A percentile compares a stretch with the other conserved stretches of the same genome.
Conservation (phyloP, 1,140 invertebrate species). For the Drosophila tani region DNA sequence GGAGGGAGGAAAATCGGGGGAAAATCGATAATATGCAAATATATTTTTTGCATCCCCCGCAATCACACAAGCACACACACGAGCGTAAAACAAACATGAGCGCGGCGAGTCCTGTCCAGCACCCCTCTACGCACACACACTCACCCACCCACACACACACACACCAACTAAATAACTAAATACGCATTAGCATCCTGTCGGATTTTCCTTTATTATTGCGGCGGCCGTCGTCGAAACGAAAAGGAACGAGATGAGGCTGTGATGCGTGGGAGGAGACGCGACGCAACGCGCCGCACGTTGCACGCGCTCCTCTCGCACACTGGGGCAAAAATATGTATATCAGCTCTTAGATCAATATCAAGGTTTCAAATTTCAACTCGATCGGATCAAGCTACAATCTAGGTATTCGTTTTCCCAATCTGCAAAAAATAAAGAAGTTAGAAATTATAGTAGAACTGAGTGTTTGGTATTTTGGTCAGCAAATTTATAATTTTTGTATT, state of each 20-base stretch:
- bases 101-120: constrained; percentile 28
- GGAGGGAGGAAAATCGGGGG: background rate
- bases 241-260: constrained; percentile 31
- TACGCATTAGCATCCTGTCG: constrained; percentile 83
- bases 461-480: too few species aligned
- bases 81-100: constrained; percentile 71
- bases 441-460: too few species aligned
- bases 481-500: too few species aligned
- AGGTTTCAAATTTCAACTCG: too few species aligned
- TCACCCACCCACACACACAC: constrained; percentile 15
- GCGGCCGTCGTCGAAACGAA: constrained; percentile 37
- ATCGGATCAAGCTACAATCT: too few species aligned
- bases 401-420: too few species aligned
- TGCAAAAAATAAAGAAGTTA: too few species aligned
- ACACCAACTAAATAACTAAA: constrained; percentile 79
- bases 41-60: constrained; percentile 51
- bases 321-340: constrained; percentile 14
- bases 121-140: constrained; percentile 1
- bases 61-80: constrained; percentile 21
- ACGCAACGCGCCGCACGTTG: constrained; percentile 39
- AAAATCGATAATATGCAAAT: constrained; percentile 82
- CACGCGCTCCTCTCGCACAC: constrained; percentile 46
- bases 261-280: constrained; percentile 35
- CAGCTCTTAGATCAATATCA: too few species aligned
- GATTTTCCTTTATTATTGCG: constrained; percentile 81